Conservation (phyloP, 2,113 vertebrate genomes). For the Alaudala cheleensis region DNA sequence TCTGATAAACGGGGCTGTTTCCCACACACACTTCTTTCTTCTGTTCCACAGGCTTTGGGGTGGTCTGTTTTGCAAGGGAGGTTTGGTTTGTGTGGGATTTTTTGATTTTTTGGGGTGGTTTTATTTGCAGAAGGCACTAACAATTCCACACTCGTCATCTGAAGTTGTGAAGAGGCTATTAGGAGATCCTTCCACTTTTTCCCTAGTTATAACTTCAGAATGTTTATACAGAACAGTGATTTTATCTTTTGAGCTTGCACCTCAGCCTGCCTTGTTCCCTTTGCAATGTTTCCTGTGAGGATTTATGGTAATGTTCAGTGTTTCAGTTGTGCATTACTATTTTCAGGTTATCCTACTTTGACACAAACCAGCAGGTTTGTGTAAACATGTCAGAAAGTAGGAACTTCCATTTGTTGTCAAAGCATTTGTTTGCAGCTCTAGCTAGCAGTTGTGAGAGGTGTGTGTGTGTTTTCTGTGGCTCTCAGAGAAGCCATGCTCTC, state of each 20-base stretch:
- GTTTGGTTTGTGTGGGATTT: not conserved
- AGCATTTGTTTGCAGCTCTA: not conserved
- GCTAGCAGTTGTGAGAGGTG: not conserved
- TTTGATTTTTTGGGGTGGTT: not conserved
- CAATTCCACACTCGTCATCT: not conserved
- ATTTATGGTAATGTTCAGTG: not conserved
- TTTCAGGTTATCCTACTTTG: not conserved
- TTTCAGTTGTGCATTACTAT: not conserved
- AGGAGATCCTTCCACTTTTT: not conserved
- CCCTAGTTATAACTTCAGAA: not conserved
- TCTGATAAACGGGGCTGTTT: not conserved
- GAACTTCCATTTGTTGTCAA: not conserved
- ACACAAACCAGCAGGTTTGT: not conserved
- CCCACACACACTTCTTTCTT: not conserved
- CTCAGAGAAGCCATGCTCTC: not conserved
- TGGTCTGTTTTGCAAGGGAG: not conserved
- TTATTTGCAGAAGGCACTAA: not conserved
- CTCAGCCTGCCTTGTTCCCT: not conserved
- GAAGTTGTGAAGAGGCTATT: not conserved
- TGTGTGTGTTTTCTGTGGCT: not conserved
- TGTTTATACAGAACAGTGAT: not conserved
- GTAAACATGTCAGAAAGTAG: not conserved
- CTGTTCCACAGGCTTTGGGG: not conserved
- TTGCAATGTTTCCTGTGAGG: not conserved
- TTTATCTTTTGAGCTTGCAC: not conserved